Percentiles rank a stretch among this genome's conserved stretches.
phyloP scores from a whole-genome alignment of 2,797 vertebrate genomes.

The Pseudocheirus occidentalis region DNA sequence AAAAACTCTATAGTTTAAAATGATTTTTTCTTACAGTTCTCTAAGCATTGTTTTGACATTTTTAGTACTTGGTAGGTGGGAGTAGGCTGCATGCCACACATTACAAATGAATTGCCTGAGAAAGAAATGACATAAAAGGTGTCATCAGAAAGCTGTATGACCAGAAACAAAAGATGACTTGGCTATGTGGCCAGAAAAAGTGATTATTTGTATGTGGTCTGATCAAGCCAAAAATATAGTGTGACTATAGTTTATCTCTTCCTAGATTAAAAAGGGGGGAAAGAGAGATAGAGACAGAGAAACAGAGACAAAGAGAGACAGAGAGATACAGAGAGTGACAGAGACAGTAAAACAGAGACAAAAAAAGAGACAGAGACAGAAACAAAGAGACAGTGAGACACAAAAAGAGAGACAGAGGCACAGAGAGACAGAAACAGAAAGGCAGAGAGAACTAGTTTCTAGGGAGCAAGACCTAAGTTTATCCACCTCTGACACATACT shows the following conservation, averaged over 20 bases:
- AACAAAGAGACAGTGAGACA: no score
- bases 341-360: no score
- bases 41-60: background rate
- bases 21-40: background rate
- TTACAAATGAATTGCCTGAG: background rate
- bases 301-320: no score
- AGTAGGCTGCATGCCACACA: background rate
- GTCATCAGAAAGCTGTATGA: background rate
- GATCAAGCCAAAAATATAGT: background rate
- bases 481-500: background rate
- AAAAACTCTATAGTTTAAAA: background rate
- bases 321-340: no score
- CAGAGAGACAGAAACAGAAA: background rate
- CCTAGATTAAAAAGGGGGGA: background rate
- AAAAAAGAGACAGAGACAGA: no score
- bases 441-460: background rate
- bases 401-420: background rate
- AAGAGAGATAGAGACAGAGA: no score
- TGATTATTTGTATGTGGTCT: background rate
- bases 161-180: background rate
- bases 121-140: background rate
- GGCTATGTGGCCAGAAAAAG: background rate
- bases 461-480: background rate
- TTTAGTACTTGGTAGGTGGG: background rate
- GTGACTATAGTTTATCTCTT: background rate